These are phyloP conservation scores for Sinonovacula constricta DNA, from an alignment of 1,140 invertebrate species.

Conservation along the genomic window DNA sequence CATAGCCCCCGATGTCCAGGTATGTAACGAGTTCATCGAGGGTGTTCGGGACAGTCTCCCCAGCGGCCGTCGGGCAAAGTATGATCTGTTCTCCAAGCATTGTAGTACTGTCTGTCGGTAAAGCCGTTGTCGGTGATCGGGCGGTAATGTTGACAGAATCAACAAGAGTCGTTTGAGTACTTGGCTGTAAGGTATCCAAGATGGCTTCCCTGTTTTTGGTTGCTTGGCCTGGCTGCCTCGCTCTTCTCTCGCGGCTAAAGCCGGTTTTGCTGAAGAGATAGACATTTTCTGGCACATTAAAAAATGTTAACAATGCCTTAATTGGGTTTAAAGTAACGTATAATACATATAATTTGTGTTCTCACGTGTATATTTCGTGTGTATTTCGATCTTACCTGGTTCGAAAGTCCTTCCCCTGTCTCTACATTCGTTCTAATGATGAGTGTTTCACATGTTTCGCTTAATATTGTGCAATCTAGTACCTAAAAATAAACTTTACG, in stretches of 20 bases:
- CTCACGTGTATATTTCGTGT: too few relatives aligned
- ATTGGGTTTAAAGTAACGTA: too few relatives aligned
- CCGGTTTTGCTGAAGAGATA: constrained; percentile 46
- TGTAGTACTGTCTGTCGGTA: constrained; percentile 36
- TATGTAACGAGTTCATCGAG: constrained; percentile 49
- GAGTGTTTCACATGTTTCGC: constrained; percentile 21
- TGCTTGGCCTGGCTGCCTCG: constrained; percentile 43
- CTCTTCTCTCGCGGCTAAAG: constrained; percentile 10
- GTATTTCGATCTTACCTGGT: constrained; percentile 44
- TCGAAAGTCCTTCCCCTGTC: constrained; percentile 40
- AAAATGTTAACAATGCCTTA: too few relatives aligned
- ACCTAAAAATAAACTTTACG: constrained; percentile 41
- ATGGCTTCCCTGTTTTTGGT: constrained; percentile 24
- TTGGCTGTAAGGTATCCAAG: constrained; percentile 21
- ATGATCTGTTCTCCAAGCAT: constrained; percentile 48
- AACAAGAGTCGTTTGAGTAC: constrained; percentile 33
- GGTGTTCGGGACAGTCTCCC: constrained; percentile 51
- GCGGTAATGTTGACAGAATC: constrained; percentile 47
- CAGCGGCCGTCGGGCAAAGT: constrained; percentile 42
- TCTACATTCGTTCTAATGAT: constrained; percentile 49
- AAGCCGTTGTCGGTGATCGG: constrained; percentile 28
- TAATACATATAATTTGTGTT: too few relatives aligned
- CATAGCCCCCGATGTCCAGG: constrained; percentile 42
- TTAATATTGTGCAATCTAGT: constrained; percentile 47
- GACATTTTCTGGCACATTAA: too few relatives aligned